Conservation (phyloP, 23 tunicate species). For the Botrylloides violaceus region DNA sequence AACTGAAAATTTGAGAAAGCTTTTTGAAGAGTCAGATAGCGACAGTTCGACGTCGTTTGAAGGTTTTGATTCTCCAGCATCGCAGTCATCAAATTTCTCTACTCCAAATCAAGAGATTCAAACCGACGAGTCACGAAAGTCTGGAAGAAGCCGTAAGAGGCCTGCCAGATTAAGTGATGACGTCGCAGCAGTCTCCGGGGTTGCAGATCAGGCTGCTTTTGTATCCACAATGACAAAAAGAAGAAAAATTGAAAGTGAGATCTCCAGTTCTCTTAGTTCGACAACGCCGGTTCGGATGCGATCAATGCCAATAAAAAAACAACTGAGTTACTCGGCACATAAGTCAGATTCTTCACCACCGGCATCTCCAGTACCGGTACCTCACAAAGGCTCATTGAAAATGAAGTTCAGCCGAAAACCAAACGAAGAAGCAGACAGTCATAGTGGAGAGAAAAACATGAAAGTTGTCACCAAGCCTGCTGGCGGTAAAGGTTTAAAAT, state of each 20-base stretch:
- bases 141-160: slow-evolving; percentile 18
- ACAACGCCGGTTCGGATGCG: slow-evolving; percentile 36
- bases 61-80: slow-evolving; percentile 33
- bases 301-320: slow-evolving; percentile 64
- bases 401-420: slow-evolving; percentile 55
- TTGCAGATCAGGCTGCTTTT: slow-evolving; percentile 22
- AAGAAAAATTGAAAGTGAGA: slow-evolving; percentile 1
- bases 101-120: background rate
- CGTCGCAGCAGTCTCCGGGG: background rate
- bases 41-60: slow-evolving; percentile 57
- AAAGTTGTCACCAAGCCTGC: slow-evolving; percentile 12
- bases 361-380: slow-evolving; percentile 15
- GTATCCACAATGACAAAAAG: background rate
- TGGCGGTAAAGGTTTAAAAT: slow-evolving; percentile 39
- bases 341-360: slow-evolving; percentile 15
- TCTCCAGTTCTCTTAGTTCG: background rate
- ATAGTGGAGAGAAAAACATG: background rate
- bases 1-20: slow-evolving; percentile 31
- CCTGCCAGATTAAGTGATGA: slow-evolving; percentile 23
- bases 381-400: slow-evolving; percentile 37
- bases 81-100: background rate
- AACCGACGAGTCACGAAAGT: slow-evolving; percentile 17
- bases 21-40: slow-evolving; percentile 68
- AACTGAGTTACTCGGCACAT: slow-evolving; percentile 49
- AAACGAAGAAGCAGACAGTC: slow-evolving; percentile 24